Evolutionary conservation across 2,888 invertebrate genomes (phyloP), one percentile per base, ranked within the genome.

Genomic region (Byasa hedistus): DNA sequence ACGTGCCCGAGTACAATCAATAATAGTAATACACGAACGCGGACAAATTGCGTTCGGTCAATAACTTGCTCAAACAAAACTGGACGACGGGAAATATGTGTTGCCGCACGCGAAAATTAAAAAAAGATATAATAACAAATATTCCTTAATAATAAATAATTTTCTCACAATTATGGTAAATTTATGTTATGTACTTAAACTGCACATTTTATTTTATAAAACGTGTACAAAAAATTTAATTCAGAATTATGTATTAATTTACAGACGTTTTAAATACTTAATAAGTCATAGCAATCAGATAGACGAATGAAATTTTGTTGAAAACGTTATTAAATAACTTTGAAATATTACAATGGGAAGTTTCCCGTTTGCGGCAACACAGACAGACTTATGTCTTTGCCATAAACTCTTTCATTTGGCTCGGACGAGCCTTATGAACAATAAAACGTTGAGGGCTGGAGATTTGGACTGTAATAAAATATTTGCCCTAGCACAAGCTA

Each of bases 371-470:
- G 77, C 84, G 82, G 89, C 87, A 89, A 89, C 90, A 89, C 86
- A 72, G 79, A 78, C 79, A 83, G 86, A 86, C 89, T 88, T 87
- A 90, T 83, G 85, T 85, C 88, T 82, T 85, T 75, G 89, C 86
- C 87, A 91, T 91, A 91, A 91, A 91, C 89, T 89, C 88, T 90
- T 91, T 91, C 91, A 91, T 91, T 91, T 91, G 90, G 91, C 89
- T 83, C 86, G 89, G 89, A 89, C 91, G 90, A 89, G 90, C 84
- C 91, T 91, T 91, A 91, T 91, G 91, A 91, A 91, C 91, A 91
- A 91, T 91, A 91, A 91, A 91, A 91, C 86, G 86, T 85, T 85
- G 88, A 91, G 91, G 91, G 90, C 89, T 87, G 86, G 89, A 90
- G 89, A 91, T 91, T 91, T 88, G 87, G 91, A 85, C 89, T 86